Base-by-base conservation (phyloP, 2,888 invertebrate genomes). In the Epinotia nisella region DNA sequence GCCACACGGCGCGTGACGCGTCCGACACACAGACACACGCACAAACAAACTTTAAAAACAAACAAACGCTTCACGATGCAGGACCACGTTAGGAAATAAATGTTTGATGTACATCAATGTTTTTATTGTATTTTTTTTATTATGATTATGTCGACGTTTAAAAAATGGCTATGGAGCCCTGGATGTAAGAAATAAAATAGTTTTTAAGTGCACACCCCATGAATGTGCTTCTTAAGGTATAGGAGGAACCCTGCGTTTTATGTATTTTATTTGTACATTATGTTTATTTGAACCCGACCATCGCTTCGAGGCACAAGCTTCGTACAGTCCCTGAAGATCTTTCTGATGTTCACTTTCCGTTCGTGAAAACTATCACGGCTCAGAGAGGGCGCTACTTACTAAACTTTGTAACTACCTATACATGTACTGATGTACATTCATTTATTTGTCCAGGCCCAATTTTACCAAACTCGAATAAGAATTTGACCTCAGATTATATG, bases 201-300 rank as follows among this genome's bases (percentile, higher is more conserved):
- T 79, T 78, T 83, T 75, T 92, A 92, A 92, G 92, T 90, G 93
- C 93, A 93, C 93, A 91, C 85, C 87, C 90, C 93, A 92, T 93
- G 90, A 91, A 90, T 91, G 93, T 93, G 93, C 93, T 93, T 93
- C 81, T 93, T 92, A 90, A 87, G 88, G 86, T 87, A 75, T 90
- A 90, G 86, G 91, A 88, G 79, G 85, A 81, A 85, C 88, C 92
- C 91, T 85, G 87, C 90, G 90, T 89, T 71, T 70, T 86, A 85
- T 77, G 72, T 76, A 75, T 85, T 86, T 86, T 85, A 83, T 82
- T 87, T 89, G 80, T 83, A 87, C 82, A 88, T 83, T 91, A 85
- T 87, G 85, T 85, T 85, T 83, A 83, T 85, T 87, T 78, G 75
- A 78, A 85, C 85, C 82, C 84, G 83, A 87, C 85, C 84, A 85